phyloP scores from a whole-genome alignment of 2,797 vertebrate genomes.

The Epinephelus malabaricus region DNA sequence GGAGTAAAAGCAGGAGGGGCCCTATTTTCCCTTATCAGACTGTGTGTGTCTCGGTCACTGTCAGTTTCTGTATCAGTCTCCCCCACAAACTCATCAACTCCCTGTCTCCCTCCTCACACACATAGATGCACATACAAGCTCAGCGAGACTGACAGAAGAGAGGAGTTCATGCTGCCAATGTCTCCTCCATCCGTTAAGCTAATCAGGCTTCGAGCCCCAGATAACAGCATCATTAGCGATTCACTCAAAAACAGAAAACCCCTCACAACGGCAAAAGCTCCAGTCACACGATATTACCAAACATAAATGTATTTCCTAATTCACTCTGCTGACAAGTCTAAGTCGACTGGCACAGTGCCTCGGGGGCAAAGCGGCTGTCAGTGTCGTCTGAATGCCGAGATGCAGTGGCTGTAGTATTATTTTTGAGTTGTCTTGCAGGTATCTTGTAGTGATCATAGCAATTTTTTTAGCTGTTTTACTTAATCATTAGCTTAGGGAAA shows the following conservation, averaged over 20 bases:
- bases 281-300: slow-evolving; percentile 66
- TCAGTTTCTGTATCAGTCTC: slow-evolving; percentile 38
- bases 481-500: slow-evolving; percentile 31
- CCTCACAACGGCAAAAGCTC: slow-evolving; percentile 44
- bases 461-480: slow-evolving; percentile 29
- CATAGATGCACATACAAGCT: slow-evolving; percentile 36
- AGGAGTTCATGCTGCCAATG: slow-evolving; percentile 57
- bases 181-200: slow-evolving; percentile 65
- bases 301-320: slow-evolving; percentile 61
- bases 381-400: slow-evolving; percentile 33
- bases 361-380: slow-evolving; percentile 36
- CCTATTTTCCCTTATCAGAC: slow-evolving; percentile 40
- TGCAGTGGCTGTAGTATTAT: neutral
- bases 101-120: slow-evolving; percentile 31
- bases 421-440: slow-evolving; percentile 30
- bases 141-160: slow-evolving; percentile 49
- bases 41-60: slow-evolving; percentile 25
- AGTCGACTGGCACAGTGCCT: slow-evolving; percentile 49
- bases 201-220: slow-evolving; percentile 70
- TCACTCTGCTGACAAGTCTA: slow-evolving; percentile 55
- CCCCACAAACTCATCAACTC: slow-evolving; percentile 48
- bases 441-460: slow-evolving; percentile 29
- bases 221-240: slow-evolving; percentile 75
- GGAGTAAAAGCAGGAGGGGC: slow-evolving; percentile 22
- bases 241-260: slow-evolving; percentile 56